Conservation (phyloP, 2,797 vertebrate genomes). For the Pangasius macronema region DNA sequence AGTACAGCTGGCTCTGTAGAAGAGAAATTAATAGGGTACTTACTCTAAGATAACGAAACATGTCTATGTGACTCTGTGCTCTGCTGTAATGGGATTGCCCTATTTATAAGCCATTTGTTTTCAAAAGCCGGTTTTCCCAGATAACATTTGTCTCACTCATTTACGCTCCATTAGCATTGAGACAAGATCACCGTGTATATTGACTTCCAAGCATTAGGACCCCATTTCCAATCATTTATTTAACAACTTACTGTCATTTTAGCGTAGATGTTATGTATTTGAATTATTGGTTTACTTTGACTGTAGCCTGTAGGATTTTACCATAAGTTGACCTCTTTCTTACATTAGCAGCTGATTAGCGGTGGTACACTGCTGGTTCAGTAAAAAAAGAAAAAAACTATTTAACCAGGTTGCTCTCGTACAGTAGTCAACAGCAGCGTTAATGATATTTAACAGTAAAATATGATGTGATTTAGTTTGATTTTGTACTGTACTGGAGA, state of each 20-base stretch:
- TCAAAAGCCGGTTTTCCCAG: background rate
- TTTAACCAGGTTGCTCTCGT: background rate
- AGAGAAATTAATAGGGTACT: conserved; percentile 21
- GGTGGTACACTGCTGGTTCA: conserved; percentile 18
- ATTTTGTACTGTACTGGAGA: conserved; percentile 29
- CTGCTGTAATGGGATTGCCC: conserved; percentile 35
- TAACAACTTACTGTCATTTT: conserved; percentile 18
- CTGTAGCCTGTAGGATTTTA: conserved; percentile 10
- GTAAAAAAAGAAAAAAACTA: background rate
- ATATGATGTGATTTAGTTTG: background rate
- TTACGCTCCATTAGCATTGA: conserved; percentile 11
- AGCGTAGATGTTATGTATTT: conserved; percentile 19
- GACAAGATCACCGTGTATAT: conserved; percentile 4
- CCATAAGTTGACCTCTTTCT: conserved; percentile 5
- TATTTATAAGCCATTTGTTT: conserved; percentile 24
- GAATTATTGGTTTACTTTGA: conserved; percentile 17
- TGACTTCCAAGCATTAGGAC: conserved; percentile 17
- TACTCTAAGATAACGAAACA: conserved; percentile 12
- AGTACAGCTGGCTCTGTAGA: conserved; percentile 39
- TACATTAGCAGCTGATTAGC: conserved; percentile 13
- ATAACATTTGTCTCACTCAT: conserved; percentile 25
- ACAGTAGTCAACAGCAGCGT: background rate
- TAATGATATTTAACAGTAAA: background rate
- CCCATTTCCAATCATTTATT: conserved; percentile 8
- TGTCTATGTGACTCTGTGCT: conserved; percentile 21